These are phyloP conservation scores for Tamandua tetradactyla DNA, from an alignment of 2,797 vertebrate species.

Conservation along the genomic window DNA sequence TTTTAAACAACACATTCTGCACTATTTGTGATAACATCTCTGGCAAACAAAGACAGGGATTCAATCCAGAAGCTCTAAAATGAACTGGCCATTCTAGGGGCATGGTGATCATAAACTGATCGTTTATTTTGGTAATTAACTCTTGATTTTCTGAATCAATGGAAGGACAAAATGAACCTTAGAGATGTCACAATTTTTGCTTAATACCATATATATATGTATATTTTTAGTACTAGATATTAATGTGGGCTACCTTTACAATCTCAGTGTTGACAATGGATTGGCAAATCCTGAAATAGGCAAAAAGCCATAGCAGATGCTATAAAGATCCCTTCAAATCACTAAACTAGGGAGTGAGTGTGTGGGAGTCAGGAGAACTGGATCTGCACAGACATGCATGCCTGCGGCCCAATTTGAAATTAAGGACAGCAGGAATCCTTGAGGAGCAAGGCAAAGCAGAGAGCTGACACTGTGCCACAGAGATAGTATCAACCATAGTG, in stretches of 20 bases:
- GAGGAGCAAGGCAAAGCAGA: not conserved
- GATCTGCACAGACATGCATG: not conserved
- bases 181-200: not conserved
- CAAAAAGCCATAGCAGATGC: not conserved
- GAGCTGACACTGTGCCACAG: not conserved
- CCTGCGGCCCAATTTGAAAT: not conserved
- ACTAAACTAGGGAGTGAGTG: not conserved
- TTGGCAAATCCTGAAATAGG: not conserved
- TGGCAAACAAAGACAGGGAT: not conserved
- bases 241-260: not conserved
- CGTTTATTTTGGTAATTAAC: constrained; percentile 1
- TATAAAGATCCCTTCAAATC: not conserved
- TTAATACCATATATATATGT: not conserved
- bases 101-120: not conserved
- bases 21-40: too few species aligned
- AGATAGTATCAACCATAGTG: not conserved
- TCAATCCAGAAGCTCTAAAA: constrained; percentile 20
- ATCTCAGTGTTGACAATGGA: not conserved
- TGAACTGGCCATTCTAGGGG: not conserved
- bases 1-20: too few species aligned
- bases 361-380: not conserved
- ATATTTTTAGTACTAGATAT: not conserved
- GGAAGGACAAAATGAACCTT: not conserved
- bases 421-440: not conserved
- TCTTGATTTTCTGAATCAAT: not conserved